Evolutionary conservation across 2,797 vertebrate species (phyloP).

Genomic region (Euphonia xanthogaster): DNA sequence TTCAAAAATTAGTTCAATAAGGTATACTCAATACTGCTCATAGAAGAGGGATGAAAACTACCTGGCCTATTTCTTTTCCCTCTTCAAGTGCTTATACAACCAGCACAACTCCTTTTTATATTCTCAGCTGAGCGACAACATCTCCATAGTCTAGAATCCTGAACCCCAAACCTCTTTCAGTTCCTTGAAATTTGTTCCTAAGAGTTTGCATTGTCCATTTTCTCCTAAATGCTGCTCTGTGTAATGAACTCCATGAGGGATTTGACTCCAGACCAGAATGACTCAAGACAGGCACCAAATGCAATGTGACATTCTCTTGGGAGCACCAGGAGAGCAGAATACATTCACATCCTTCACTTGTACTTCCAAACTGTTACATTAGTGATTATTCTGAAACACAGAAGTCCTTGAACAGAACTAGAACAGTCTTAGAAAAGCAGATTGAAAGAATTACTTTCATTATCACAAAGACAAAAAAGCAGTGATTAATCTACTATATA

Average conservation of each 20-base stretch:
- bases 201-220: not conserved
- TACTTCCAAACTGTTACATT: not conserved
- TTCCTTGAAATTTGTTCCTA: not conserved
- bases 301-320: not conserved
- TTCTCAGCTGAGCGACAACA: not conserved
- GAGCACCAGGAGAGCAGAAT: not conserved
- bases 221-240: not conserved
- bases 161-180: not conserved
- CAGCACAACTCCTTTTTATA: not conserved
- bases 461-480: not conserved
- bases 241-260: not conserved
- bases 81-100: not conserved
- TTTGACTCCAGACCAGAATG: not conserved
- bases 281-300: not conserved
- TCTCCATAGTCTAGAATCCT: not conserved
- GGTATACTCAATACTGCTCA: not conserved
- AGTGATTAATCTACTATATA: not conserved
- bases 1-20: not conserved
- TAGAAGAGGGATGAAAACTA: not conserved
- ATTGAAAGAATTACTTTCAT: not conserved
- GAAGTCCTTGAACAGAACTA: not conserved
- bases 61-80: not conserved
- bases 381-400: not conserved
- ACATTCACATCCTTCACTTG: not conserved
- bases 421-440: not conserved